Conservation (phyloP, 2,888 invertebrate genomes). For the Salticus scenicus region DNA sequence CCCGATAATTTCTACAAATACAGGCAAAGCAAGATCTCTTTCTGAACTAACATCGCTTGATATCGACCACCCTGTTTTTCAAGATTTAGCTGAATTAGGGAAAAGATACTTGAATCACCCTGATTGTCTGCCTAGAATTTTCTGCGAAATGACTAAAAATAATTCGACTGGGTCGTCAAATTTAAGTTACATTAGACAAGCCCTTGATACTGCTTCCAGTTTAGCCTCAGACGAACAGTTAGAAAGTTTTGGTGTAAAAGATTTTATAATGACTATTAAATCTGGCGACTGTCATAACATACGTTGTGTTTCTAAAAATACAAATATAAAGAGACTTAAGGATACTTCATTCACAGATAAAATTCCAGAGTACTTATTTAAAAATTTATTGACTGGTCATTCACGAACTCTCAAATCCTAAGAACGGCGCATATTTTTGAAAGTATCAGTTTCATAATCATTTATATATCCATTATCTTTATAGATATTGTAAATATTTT, state of each 20-base stretch:
- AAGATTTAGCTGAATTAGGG: slow-evolving; percentile 39
- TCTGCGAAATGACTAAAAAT: slow-evolving; percentile 43
- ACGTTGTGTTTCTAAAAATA: no score
- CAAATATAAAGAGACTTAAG: no score
- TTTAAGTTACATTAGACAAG: slow-evolving; percentile 37
- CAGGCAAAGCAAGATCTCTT: slow-evolving; percentile 1
- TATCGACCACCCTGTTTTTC: slow-evolving; percentile 24
- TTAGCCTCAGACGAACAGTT: slow-evolving; percentile 42
- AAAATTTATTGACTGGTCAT: no score
- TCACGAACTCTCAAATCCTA: no score
- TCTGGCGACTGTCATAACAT: no score
- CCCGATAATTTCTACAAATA: slow-evolving; percentile 10
- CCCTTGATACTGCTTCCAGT: slow-evolving; percentile 6
- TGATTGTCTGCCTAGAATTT: slow-evolving; percentile 41
- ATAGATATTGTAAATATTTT: no score
- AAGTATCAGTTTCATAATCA: no score
- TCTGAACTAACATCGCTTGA: neutral
- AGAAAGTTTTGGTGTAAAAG: slow-evolving; percentile 29
- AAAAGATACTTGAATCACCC: slow-evolving; percentile 36
- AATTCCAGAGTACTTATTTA: no score
- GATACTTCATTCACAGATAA: no score
- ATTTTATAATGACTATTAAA: slow-evolving; percentile 13
- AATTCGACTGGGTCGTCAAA: slow-evolving; percentile 1
- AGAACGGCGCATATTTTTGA: no score
- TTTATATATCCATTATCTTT: no score